Evolutionary conservation across 1,140 invertebrate genomes (phyloP), one percentile per base, ranked within the genome.

Genomic region (Brachionus rubens): DNA sequence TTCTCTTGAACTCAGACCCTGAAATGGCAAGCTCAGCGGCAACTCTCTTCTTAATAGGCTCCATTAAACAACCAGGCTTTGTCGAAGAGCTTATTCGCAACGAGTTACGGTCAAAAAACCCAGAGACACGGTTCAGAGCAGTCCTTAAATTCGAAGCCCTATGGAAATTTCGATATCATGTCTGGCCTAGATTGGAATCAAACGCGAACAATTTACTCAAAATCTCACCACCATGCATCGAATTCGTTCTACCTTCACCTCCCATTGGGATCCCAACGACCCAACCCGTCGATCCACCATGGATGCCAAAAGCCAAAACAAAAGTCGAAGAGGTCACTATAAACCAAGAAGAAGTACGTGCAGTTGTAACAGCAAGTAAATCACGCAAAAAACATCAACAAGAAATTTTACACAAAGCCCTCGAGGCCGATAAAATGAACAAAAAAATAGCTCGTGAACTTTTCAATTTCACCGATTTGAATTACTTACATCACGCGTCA

Each of bases 101-200:
- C 43, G 91, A 93, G 50, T 85, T 99, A 33, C 90, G 91, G 59
- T 90, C 95, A 84, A 86, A 88, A 48, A 91, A 93, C 80, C 88
- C 91, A 0, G 87, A 88, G 28, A 88, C 89, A 33, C 84, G 92
- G 77, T 91, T 92, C 43, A 90, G 90, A 81, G 90, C 91, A 2
- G 89, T 94, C 77, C 83, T 95, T 43, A 90, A 92, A 77, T 98
- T 97, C 86, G 91, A 96, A 88, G 90, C 92, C 7, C 86, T 99
- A 40, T 99, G 96, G 96, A 93, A 93, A 81, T 90, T 92, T 79
- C 87, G 97, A n/a, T 96, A 94, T 83, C 96, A 99, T 87, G 93
- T 96, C 5, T 99, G 96, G 96, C 92, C 94, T 0, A 88, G 96
- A 77, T 96, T 99, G 94, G 97, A 99, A 85, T 95, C 98, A 82